A percentile compares a stretch with the other conserved stretches of the same genome.
Conservation (phyloP, 2,113 vertebrate species). For the Alexandromys fortis region DNA sequence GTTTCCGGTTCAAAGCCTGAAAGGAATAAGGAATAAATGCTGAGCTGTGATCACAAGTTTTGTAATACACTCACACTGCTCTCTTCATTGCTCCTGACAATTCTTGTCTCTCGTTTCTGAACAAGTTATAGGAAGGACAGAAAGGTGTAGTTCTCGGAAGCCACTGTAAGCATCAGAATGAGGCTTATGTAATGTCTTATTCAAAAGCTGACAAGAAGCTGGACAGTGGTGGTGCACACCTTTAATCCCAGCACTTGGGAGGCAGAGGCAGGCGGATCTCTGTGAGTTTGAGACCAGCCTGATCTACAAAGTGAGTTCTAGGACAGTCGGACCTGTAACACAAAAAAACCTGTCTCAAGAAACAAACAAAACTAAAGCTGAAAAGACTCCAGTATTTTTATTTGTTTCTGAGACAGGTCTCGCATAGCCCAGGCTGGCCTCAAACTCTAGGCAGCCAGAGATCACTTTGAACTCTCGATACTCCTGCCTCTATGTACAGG, state of each 20-base stretch:
- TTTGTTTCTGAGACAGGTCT: neutral
- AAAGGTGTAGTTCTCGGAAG: neutral
- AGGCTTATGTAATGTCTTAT: neutral
- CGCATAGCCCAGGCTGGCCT: neutral
- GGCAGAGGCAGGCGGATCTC: neutral
- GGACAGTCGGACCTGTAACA: neutral
- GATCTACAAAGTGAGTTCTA: neutral
- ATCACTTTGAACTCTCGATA: neutral
- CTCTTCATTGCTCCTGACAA: neutral
- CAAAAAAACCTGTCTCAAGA: neutral
- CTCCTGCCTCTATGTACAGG: neutral
- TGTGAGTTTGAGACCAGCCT: neutral
- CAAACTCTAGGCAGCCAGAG: neutral
- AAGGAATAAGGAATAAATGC: slow-evolving; percentile 41
- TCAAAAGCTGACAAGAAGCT: neutral
- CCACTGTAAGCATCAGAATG: neutral
- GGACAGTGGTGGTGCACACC: neutral
- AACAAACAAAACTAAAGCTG: neutral
- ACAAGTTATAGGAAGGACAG: neutral
- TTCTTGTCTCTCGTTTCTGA: neutral
- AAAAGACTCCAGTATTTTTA: neutral
- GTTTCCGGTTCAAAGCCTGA: slow-evolving; percentile 98
- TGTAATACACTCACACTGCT: neutral
- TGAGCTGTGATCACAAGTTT: neutral
- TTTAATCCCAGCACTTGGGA: neutral